Evolutionary conservation across 2,888 invertebrate genomes (phyloP).

Genomic region (Phania funesta): DNA sequence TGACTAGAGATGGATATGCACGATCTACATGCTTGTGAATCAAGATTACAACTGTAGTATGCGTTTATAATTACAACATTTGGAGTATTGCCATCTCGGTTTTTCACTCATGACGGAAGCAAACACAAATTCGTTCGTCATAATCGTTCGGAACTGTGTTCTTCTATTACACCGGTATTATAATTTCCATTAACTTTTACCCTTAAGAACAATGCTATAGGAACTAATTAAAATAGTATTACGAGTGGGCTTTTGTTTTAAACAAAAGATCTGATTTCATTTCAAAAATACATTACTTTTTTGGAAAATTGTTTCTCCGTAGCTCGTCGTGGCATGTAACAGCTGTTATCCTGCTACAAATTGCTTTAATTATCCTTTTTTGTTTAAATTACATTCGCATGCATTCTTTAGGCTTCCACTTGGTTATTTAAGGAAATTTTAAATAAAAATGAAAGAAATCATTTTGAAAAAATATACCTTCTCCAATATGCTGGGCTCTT

Average conservation of each 20-base stretch:
- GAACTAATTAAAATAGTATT: not conserved
- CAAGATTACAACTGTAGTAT: too few species aligned
- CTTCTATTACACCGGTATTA: too few species aligned
- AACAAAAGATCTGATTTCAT: constrained; percentile 39
- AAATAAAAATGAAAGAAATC: not conserved
- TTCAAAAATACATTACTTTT: constrained; percentile 30
- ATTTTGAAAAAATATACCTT: constrained; percentile 52
- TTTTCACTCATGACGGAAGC: too few species aligned
- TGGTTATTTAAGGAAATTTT: constrained; percentile 26
- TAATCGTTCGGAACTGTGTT: too few species aligned
- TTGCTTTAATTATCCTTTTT: constrained; percentile 61
- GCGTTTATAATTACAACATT: too few species aligned
- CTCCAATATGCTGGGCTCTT: constrained; percentile 61
- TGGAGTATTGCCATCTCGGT: too few species aligned
- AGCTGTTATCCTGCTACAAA: constrained; percentile 60
- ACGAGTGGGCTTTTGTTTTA: not conserved
- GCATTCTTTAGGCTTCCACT: constrained; percentile 27
- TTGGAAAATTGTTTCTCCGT: constrained; percentile 15
- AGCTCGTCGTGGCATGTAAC: not conserved
- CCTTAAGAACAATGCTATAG: too few species aligned
- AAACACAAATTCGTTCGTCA: too few species aligned
- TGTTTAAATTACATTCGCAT: not conserved
- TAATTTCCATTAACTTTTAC: too few species aligned
- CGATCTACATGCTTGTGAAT: too few species aligned
- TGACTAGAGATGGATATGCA: too few species aligned